These are phyloP conservation scores for Phyllostomus discolor DNA, from an alignment of 2,113 vertebrate genomes.

Conservation along the genomic window DNA sequence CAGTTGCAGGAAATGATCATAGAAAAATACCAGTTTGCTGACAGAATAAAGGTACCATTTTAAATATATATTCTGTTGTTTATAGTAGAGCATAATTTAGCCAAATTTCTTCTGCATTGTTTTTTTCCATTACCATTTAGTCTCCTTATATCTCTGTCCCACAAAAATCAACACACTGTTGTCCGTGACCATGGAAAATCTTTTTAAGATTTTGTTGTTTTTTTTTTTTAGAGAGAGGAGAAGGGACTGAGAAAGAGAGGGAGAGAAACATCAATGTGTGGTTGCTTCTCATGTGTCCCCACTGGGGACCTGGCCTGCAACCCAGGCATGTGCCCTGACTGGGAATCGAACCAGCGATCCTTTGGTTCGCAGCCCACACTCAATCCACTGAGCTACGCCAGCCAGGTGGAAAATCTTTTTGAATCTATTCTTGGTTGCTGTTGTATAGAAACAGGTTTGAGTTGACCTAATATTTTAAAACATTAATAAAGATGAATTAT, in stretches of 20 bases:
- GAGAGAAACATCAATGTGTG: no score
- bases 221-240: no score
- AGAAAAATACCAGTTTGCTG: slow-evolving; percentile 87
- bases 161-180: no score
- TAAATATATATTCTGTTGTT: slow-evolving; percentile 35
- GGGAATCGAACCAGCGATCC: no score
- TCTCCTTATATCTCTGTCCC: no score
- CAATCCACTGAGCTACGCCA: no score
- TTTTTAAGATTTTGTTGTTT: background rate
- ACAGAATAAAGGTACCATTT: slow-evolving; percentile 86
- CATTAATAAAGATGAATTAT: background rate
- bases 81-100: background rate
- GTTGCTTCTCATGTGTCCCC: no score
- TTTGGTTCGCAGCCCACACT: no score
- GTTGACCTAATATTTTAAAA: background rate
- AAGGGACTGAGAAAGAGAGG: no score
- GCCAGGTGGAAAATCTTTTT: background rate
- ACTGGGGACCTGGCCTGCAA: no score
- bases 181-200: background rate
- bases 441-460: slow-evolving; percentile 3
- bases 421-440: background rate
- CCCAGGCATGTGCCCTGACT: no score
- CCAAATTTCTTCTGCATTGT: background rate
- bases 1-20: slow-evolving; percentile 86
- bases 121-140: no score